A percentile compares a stretch with the other conserved stretches of the same genome.
Conservation (phyloP, 2,797 vertebrate species). For the Peromyscus nudipes region DNA sequence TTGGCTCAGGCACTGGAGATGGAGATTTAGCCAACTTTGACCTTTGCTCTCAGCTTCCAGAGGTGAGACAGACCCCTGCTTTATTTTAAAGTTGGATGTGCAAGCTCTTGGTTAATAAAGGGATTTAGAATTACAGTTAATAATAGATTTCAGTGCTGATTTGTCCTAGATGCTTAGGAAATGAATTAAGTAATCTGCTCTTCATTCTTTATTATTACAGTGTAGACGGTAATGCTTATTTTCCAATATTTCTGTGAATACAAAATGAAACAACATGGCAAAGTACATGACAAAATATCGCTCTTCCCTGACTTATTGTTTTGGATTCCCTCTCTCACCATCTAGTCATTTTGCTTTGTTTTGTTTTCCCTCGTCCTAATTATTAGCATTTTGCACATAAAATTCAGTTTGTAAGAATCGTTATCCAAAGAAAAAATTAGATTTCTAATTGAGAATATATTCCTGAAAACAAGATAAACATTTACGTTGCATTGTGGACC, state of each 20-base stretch:
- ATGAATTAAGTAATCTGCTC: conserved; percentile 48
- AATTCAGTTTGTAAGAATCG: background rate
- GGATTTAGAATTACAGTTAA: conserved; percentile 14
- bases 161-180: background rate
- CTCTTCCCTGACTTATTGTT: background rate
- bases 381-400: background rate
- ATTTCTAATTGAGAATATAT: background rate
- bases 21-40: background rate
- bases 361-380: background rate
- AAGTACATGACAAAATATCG: background rate
- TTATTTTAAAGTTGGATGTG: background rate
- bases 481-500: background rate
- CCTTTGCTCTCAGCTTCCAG: background rate
- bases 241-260: conserved; percentile 26
- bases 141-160: conserved; percentile 48
- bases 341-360: background rate
- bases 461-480: background rate
- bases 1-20: background rate
- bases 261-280: background rate
- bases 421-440: background rate
- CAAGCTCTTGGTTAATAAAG: background rate
- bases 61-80: background rate
- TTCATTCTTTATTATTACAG: conserved; percentile 16
- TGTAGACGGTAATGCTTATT: background rate
- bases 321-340: background rate